Conservation (phyloP, 1,140 invertebrate genomes). For the Lanistes nyassanus region DNA sequence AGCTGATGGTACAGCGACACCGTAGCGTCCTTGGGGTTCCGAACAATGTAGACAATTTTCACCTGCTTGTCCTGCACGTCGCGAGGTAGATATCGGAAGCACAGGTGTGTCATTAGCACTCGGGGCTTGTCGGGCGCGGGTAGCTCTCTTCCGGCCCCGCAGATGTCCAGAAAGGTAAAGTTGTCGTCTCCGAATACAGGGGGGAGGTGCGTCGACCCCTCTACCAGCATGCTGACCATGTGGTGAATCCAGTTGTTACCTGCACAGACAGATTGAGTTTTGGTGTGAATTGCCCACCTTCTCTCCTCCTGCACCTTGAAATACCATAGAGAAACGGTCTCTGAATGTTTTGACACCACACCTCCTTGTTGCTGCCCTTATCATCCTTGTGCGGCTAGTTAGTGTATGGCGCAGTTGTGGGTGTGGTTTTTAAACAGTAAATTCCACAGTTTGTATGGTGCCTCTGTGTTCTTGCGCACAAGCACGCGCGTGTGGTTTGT, state of each 20-base stretch:
- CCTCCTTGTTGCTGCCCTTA: neutral
- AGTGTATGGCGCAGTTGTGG: neutral
- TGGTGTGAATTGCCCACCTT: neutral
- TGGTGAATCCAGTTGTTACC: conserved; percentile 30
- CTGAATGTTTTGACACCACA: no score
- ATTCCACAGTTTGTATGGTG: neutral
- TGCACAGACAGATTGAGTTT: neutral
- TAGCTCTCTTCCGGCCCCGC: neutral
- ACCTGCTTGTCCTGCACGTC: conserved; percentile 26
- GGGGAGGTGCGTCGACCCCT: conserved; percentile 19
- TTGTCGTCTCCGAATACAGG: neutral
- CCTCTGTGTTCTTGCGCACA: neutral
- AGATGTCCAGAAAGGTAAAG: conserved; percentile 13
- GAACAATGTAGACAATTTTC: conserved; percentile 38
- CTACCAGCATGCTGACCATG: conserved; percentile 24
- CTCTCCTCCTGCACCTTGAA: neutral
- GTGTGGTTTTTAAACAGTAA: neutral
- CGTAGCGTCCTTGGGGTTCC: conserved; percentile 49
- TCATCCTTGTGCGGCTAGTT: neutral
- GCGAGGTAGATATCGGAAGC: conserved; percentile 30
- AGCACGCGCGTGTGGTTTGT: conserved; percentile 4
- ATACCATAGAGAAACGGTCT: no score
- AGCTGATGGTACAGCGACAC: conserved; percentile 39
- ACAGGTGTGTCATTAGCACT: conserved; percentile 35
- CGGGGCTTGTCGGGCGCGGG: conserved; percentile 27